Percentiles rank a stretch among this genome's conserved stretches.
These are phyloP conservation scores for Tragelaphus oryx DNA, from an alignment of 2,797 vertebrate genomes.

Conservation along the genomic window DNA sequence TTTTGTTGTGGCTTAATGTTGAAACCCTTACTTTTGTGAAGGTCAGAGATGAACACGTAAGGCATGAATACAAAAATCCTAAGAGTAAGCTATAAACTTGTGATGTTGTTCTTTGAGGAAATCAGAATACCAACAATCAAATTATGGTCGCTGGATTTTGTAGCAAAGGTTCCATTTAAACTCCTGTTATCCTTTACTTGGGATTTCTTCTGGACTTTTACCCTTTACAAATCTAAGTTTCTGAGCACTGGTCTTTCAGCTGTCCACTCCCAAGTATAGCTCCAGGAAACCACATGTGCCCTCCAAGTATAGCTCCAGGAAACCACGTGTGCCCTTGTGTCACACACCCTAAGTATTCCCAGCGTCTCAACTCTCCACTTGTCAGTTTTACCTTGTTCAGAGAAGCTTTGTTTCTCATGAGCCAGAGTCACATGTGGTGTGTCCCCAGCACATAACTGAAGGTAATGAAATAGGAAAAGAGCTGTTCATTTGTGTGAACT, in stretches of 20 bases:
- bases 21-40: not conserved
- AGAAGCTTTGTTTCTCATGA: not conserved
- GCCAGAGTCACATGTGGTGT: not conserved
- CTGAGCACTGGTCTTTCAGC: not conserved
- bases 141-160: not conserved
- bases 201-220: not conserved
- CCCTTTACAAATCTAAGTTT: not conserved
- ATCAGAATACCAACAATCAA: not conserved
- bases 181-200: not conserved
- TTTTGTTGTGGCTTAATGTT: conserved; percentile 2
- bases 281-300: not conserved
- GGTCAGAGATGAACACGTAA: not conserved
- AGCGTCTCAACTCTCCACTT: not conserved
- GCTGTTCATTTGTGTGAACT: not conserved
- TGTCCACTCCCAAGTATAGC: not conserved
- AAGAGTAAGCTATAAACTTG: not conserved
- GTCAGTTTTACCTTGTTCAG: not conserved
- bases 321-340: not conserved
- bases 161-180: not conserved
- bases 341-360: not conserved
- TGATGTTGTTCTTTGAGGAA: not conserved
- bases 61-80: not conserved
- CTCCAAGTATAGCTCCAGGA: not conserved
- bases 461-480: not conserved
- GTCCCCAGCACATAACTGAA: not conserved